phyloP scores from a whole-genome alignment of 1,140 invertebrate genomes.

The Heliconius congener region DNA sequence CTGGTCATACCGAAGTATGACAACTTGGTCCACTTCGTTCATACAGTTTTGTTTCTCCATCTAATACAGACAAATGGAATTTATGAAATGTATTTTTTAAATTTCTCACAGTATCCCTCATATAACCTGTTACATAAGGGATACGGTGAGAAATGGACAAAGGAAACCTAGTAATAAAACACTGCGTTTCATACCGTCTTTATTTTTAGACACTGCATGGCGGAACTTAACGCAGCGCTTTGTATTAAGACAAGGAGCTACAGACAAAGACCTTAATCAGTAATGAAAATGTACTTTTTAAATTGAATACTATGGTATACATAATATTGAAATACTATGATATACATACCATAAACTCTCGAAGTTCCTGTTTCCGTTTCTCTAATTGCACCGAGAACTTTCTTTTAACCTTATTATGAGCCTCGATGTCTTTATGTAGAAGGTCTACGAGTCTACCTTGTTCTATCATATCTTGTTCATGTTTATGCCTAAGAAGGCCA shows the following conservation, averaged over 20 bases:
- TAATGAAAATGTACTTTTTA: no score
- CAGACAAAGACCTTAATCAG: no score
- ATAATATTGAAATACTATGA: slow-evolving; percentile 24
- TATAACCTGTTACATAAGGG: no score
- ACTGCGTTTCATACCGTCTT: no score
- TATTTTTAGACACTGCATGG: no score
- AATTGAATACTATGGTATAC: neutral
- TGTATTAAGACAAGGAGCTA: no score
- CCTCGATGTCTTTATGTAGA: slow-evolving; percentile 66
- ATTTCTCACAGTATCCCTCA: no score
- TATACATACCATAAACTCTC: slow-evolving; percentile 68
- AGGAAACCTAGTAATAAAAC: no score
- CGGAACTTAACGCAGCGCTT: no score
- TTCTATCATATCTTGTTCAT: slow-evolving; percentile 72
- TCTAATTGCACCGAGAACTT: slow-evolving; percentile 67
- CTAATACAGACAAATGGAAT: slow-evolving; percentile 38
- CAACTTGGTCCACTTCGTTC: slow-evolving; percentile 69
- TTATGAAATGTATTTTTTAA: neutral
- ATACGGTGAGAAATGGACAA: no score
- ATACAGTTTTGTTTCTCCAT: slow-evolving; percentile 76
- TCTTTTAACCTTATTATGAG: slow-evolving; percentile 68
- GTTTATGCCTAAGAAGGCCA: slow-evolving; percentile 56
- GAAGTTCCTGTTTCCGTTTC: slow-evolving; percentile 64
- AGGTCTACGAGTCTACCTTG: slow-evolving; percentile 64
- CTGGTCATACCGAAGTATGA: slow-evolving; percentile 68